A percentile compares a stretch with the other conserved stretches of the same genome.
These are phyloP conservation scores for Aselliscus stoliczkanus DNA, from an alignment of 2,797 vertebrate genomes.

Conservation along the genomic window DNA sequence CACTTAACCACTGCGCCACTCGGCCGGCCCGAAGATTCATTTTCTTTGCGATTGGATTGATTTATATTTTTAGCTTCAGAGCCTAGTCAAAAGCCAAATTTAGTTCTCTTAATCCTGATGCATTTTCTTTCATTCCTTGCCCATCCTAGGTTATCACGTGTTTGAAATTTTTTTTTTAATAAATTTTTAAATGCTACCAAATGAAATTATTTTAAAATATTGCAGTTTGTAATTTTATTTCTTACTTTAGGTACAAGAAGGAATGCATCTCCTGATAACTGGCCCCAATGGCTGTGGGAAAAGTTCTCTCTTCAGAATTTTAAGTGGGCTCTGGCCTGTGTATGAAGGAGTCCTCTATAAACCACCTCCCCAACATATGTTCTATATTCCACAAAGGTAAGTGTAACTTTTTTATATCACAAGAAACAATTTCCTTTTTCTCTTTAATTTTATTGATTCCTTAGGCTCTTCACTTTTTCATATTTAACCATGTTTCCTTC, in stretches of 20 bases:
- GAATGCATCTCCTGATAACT: constrained; percentile 95
- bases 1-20: no score
- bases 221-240: constrained; percentile 50
- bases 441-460: neutral
- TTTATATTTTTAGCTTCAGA: constrained; percentile 17
- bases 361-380: constrained; percentile 93
- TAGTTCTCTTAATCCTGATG: neutral
- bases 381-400: constrained; percentile 97
- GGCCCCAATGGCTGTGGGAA: constrained; percentile 97
- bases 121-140: neutral
- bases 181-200: constrained; percentile 10
- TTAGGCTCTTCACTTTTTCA: neutral
- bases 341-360: constrained; percentile 92
- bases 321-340: constrained; percentile 96
- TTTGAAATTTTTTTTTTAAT: neutral
- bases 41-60: constrained; percentile 10
- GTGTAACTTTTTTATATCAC: constrained; percentile 48
- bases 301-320: constrained; percentile 95
- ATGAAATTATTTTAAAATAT: constrained; percentile 27
- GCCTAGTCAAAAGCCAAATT: neutral
- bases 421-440: neutral
- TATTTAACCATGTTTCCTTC: neutral
- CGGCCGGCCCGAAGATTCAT: neutral
- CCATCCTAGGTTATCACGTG: neutral
- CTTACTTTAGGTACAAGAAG: constrained; percentile 88